Conservation (phyloP, 2,797 vertebrate genomes). For the Squalus acanthias region DNA sequence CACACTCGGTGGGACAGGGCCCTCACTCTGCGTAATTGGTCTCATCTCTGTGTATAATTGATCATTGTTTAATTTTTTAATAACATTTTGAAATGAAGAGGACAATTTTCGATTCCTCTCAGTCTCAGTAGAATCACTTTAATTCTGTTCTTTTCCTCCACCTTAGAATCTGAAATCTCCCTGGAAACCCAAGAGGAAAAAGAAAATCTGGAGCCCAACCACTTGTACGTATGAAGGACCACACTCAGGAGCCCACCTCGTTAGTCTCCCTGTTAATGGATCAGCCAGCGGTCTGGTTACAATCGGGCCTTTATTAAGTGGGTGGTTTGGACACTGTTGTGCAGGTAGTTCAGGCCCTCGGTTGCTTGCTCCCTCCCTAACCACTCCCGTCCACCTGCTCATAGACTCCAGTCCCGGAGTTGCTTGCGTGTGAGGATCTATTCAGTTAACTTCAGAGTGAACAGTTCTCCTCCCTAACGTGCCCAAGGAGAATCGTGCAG, state of each 20-base stretch:
- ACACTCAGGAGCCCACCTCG: neutral
- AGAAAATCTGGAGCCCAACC: conserved; percentile 57
- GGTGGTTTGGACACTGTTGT: neutral
- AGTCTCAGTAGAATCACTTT: neutral
- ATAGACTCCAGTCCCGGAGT: neutral
- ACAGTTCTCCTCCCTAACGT: neutral
- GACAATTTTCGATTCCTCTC: neutral
- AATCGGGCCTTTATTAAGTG: neutral
- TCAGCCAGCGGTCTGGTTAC: neutral
- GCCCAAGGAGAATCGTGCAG: neutral
- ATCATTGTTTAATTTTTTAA: neutral
- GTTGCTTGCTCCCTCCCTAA: neutral
- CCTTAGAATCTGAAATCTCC: conserved; percentile 53
- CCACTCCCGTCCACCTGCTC: neutral
- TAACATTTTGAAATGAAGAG: neutral
- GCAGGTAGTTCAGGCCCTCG: too few species aligned
- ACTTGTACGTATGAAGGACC: conserved; percentile 53
- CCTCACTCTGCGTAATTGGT: neutral
- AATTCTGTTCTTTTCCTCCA: conserved; percentile 22
- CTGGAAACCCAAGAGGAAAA: conserved; percentile 54
- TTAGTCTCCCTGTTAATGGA: neutral
- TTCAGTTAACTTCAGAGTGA: neutral
- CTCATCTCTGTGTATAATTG: neutral
- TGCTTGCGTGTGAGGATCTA: neutral
- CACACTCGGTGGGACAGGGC: too few species aligned